Base-by-base conservation (phyloP, 2,888 invertebrate genomes). In the Deroplatys truncata region DNA sequence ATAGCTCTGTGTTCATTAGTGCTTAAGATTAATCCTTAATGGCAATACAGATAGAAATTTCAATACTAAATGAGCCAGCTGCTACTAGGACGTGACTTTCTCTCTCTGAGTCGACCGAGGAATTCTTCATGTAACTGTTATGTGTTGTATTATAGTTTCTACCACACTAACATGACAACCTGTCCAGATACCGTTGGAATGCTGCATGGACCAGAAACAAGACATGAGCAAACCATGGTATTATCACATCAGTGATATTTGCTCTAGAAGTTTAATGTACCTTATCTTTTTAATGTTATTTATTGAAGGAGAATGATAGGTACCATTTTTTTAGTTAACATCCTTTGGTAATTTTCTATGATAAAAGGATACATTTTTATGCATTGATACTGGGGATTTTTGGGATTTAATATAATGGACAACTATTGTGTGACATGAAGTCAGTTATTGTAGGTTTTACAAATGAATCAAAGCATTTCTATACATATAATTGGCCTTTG, bases 21-120 rank as follows among this genome's bases (percentile, higher is more conserved):
- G 43, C 43, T 84, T 20, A 31, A 2, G 84, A 31, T 84, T 84
- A 8, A 28, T 29, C 84, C 90, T 90, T 90, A 88, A 86, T 28
- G 13, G 13, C 25, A 25, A 8, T 35, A 16, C 92, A 94, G 93
- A 97, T 98, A 94, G 98, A 98, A 94, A 98, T 98, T 92, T 98
- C 98, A 91, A 96, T 98, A 93, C 94, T 98, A 91, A 97, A 98
- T 93, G 95, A 97, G 92, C 97, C 97, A 82, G 92, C 92, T 90
- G 92, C 92, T 28, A 97, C 97, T 93, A 95, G 96, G 93, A 96
- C 96, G 96, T 97, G 97, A 97, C 97, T 96, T 94, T 96, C 96
- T 94, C 94, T 96, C 93, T 96, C 96, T 92, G 96, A 96, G 95
- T 96, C 96, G 94, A 96, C 96, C 91, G 96, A 96, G 94, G 96